These are phyloP conservation scores for Petrophora chlorosata DNA, from an alignment of 2,888 invertebrate species.

Conservation along the genomic window DNA sequence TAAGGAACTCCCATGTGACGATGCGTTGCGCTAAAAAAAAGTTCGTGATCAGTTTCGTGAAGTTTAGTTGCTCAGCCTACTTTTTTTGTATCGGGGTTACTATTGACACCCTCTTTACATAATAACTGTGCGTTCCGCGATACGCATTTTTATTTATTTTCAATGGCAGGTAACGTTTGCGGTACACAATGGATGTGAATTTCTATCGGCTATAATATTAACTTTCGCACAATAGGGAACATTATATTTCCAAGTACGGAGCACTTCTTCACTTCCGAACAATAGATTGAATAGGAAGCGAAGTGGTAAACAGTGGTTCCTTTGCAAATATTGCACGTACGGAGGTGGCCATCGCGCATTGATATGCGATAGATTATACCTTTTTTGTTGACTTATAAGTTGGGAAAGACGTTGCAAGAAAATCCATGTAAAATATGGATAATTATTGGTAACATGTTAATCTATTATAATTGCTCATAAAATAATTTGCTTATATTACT, in stretches of 20 bases:
- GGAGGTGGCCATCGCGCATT: conserved; percentile 38
- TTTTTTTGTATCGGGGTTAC: conserved; percentile 55
- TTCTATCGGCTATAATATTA: conserved; percentile 80
- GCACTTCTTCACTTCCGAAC: conserved; percentile 82
- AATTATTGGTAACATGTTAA: too few species aligned
- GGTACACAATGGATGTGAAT: conserved; percentile 69
- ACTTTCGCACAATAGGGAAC: conserved; percentile 76
- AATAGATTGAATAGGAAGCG: conserved; percentile 77
- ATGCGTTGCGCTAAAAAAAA: conserved; percentile 13
- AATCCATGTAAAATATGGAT: too few species aligned
- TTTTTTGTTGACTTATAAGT: not conserved
- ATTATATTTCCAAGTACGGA: conserved; percentile 79
- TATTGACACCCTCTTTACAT: conserved; percentile 49
- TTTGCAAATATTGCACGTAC: conserved; percentile 54
- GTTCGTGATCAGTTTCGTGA: conserved; percentile 71
- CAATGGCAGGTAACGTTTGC: conserved; percentile 73
- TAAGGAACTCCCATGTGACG: not conserved
- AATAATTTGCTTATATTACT: too few species aligned
- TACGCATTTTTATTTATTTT: conserved; percentile 66
- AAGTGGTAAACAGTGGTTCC: conserved; percentile 80
- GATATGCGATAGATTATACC: conserved; percentile 15
- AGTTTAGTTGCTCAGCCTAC: conserved; percentile 70
- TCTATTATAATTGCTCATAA: too few species aligned
- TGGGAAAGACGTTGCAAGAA: not conserved
- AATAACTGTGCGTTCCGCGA: conserved; percentile 60